Evolutionary conservation across 2,797 vertebrate species (phyloP), one percentile per base, ranked within the genome.

Genomic region (Eulemur albifrons): DNA sequence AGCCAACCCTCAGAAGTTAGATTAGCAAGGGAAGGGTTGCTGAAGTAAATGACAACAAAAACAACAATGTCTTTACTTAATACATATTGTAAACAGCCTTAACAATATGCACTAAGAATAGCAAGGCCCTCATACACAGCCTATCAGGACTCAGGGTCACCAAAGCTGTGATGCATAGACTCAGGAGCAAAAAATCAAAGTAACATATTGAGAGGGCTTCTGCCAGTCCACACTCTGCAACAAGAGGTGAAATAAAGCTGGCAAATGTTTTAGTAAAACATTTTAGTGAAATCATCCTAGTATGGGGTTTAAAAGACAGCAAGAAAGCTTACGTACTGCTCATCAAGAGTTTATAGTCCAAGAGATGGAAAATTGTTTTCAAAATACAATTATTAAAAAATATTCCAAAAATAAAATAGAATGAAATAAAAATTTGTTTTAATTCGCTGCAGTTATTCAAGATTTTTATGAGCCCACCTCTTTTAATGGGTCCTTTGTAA

Each of bases 391-490:
- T 32, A 84, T 59, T 9, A 25, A 13, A 17, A 75, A 79, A 65
- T n/a, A 27, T 63, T 80, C 57, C 45, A 63, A 87, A 94, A 90
- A 80, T 75, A 75, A 65, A 85, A 81, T 27, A 91, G 45, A 79
- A 75, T 70, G 76, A 75, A 57, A 57, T 57, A 57, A 57, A 80
- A 95, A n/a, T 35, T 38, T 80, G 3, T 21, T 93, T 97, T 95
- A 25, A 23, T 45, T 57, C 1, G 32, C 45, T 57, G n/a, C 4
- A 72, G 5, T 94, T 95, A 90, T 70, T 95, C 3, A 30, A 79
- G 76, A 75, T 90, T 97, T 96, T 96, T 97, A 67, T 35, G 92
- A 38, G 15, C 23, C 1, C 27, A 90, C 0, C 57, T 97, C 96
- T 97, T 94, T 72, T 69, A 90, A 85, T 59, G 18, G 30, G 86